Evolutionary conservation across 92 coral and sea anemone genomes (phyloP), one percentile per base, ranked within the genome.

Genomic region (Bergia sp.): DNA sequence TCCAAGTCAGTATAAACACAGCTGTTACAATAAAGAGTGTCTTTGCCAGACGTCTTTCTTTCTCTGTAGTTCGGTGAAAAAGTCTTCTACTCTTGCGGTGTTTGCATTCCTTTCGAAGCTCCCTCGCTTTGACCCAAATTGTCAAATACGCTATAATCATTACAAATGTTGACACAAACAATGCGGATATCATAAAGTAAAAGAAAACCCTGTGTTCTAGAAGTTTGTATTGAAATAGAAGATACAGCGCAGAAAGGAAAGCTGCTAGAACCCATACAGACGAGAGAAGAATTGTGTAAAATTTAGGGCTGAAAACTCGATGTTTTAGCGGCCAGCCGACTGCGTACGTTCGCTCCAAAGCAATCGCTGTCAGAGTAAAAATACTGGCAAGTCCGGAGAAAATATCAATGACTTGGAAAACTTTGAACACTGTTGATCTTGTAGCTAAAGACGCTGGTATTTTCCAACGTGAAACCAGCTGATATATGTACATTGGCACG

Each of bases 21-120:
- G 98, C 93, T 21, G 98, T 95, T 7, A 95, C 98, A 65, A 93
- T 95, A 82, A 95, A 95, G 29, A 95, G 92, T 10, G 98, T 95
- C 82, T 87, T 66, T 0, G 94, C 94, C 15, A 93, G 88, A 80
- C 91, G 92, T 78, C 94, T 89, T 79, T 95, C 98, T 37, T 90
- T 93, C 73, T 95, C 98, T 1, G 79, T 84, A 3, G 77, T 84
- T 38, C 77, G 43, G 21, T 84, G 87, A 21, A 84, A 84, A 13
- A 84, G 64, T 23, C 87, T 71, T 44, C 87, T 72, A 15, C 87
- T 84, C 36, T 71, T 71, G 65, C 87, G 87, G 29, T 84, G 75
- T 37, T 84, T 72, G 38, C 53, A 36, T 37, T 84, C 87, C 64
- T 45, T 84, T 71, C 87, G 75, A 12, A 84, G 87, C 37, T 84